Base-by-base conservation (phyloP, 2,113 vertebrate species). In the Scomber japonicus region DNA sequence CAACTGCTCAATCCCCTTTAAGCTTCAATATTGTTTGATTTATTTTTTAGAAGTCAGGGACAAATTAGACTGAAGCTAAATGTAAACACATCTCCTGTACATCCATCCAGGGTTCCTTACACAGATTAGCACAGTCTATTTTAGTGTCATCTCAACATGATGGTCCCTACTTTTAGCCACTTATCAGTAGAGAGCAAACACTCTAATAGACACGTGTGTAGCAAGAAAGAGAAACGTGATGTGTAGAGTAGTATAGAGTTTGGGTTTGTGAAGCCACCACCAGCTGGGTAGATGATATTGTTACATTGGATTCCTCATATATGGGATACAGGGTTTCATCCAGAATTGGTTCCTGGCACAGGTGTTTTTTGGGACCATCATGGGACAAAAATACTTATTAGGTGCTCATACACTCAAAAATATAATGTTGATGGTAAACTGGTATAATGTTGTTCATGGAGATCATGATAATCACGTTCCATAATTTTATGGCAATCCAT, bases 261-360 rank as follows among this genome's bases (percentile, higher is more conserved):
- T 19, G 54, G 7, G 70, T 64, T 71, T 62, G 56, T 65, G 55
- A 73, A 46, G 59, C 44, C 49, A 49, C 17, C 31, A 54, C 12
- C 59, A 71, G 67, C 24, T 50, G 16, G 31, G 5, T 54, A 27
- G 60, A 79, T 49, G 40, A 59, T 48, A 14, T 27, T 17, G 64
- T 72, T 76, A 75, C 76, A 80, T 71, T n/a, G 67, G 71, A 61
- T 21, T 64, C 64, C 40, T 79, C 24, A 31, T 81, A 82, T 53
- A 30, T 50, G 49, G n/a, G 57, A 48, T 71, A 46, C 55, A 56
- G 17, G 14, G 51, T 76, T 81, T 73, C 46, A 70, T 55, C n/a
- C n/a, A 59, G 56, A 81, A 21, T 15, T 51, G 5, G 69, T 21
- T 16, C 57, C 44, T 66, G 51, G 57, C 16, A 53, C 55, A 1